These are phyloP conservation scores for Leptosomus discolor DNA, from an alignment of 2,113 vertebrate genomes.

Conservation along the genomic window DNA sequence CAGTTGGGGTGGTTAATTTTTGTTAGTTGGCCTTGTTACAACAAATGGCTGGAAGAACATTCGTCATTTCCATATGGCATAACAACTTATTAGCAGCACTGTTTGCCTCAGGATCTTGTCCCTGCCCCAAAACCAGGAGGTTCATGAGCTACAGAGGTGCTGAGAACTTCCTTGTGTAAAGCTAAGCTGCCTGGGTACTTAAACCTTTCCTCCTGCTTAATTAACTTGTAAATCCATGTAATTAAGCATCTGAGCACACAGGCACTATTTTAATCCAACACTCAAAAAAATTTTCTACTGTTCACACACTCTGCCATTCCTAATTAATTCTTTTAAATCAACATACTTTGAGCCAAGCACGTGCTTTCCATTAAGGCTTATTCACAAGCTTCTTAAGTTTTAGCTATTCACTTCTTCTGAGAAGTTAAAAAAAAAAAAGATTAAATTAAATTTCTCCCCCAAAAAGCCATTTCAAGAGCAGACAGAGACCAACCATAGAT, in stretches of 20 bases:
- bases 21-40: not conserved
- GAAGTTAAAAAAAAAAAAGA: not conserved
- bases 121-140: not conserved
- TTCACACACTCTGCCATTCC: not conserved
- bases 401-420: not conserved
- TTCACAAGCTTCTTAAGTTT: not conserved
- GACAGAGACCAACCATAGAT: not conserved
- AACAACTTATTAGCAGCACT: not conserved
- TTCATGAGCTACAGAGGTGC: not conserved
- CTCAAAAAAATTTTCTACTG: not conserved
- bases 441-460: not conserved
- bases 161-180: not conserved
- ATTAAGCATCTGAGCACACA: constrained; percentile 1
- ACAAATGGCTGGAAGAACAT: not conserved
- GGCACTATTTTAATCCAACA: not conserved
- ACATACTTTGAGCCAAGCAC: not conserved
- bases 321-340: not conserved
- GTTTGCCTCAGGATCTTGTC: not conserved
- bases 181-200: not conserved
- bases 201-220: not conserved
- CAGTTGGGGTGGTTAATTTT: not conserved
- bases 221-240: not conserved
- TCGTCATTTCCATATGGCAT: not conserved
- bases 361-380: not conserved
- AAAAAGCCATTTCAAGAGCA: not conserved